Evolutionary conservation across 2,888 invertebrate genomes (phyloP), one percentile per base, ranked within the genome.

Genomic region (Oscheius sp.): DNA sequence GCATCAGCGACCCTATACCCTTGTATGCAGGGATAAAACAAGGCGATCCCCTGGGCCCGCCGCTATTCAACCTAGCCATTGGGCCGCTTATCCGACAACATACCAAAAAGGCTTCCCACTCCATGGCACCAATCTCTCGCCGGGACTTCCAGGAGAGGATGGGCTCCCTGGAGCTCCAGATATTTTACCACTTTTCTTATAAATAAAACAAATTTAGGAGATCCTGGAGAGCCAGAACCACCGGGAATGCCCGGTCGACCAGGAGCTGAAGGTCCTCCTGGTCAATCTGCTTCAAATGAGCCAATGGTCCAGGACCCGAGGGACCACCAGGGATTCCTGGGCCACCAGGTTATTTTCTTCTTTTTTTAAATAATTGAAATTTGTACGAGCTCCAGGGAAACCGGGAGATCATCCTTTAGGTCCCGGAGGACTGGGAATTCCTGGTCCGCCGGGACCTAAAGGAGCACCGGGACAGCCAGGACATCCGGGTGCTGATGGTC

Each of bases 91-190:
- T n/a, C n/a, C n/a, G n/a, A n/a, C n/a, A n/a, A n/a, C n/a, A n/a
- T n/a, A n/a, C n/a, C n/a, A n/a, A n/a, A n/a, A n/a, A n/a, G n/a
- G n/a, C n/a, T n/a, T n/a, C n/a, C n/a, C n/a, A n/a, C n/a, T n/a
- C n/a, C n/a, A n/a, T n/a, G n/a, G n/a, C n/a, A n/a, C n/a, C n/a
- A n/a, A n/a, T n/a, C n/a, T n/a, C n/a, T n/a, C 80, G 68, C 83
- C 81, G 76, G 83, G 83, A 79, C 73, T 78, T 16, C 82, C 82
- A 73, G 84, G 84, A 78, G 79, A 80, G 75, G 82, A 83, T 75
- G 86, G 87, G 73, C 83, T 86, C 72, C 80, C 87, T 63, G 87
- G 87, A 72, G 43, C n/a, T 35, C 61, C 61, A 61, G 61, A 43
- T 61, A 41, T 6, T 3, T 3, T 12, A 6, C 52, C 3, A 9